phyloP scores from a whole-genome alignment of 2,797 vertebrate species.

The Scolopax rusticola region DNA sequence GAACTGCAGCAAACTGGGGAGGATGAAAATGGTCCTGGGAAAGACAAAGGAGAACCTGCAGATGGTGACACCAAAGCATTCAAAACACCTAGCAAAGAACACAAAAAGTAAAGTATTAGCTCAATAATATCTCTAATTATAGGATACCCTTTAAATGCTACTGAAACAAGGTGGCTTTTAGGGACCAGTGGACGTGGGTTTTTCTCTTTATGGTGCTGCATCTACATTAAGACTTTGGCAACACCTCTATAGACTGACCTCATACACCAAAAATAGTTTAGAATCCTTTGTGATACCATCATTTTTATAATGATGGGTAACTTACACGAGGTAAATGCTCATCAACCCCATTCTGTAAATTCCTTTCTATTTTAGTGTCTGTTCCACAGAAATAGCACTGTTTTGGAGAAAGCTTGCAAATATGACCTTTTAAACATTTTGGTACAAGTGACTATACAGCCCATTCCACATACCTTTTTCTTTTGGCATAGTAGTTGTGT shows the following conservation, averaged over 20 bases:
- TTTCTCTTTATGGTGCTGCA: neutral
- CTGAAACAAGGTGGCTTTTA: neutral
- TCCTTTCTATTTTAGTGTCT: neutral
- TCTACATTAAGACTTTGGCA: neutral
- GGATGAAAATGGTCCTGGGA: constrained; percentile 71
- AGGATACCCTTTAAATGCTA: neutral
- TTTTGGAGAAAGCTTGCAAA: neutral
- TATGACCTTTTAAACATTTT: neutral
- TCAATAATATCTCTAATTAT: neutral
- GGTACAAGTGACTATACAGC: neutral
- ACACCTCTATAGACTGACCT: neutral
- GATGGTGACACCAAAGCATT: constrained; percentile 85
- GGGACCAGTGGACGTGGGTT: neutral
- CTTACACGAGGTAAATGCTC: neutral
- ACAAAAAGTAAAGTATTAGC: constrained; percentile 84
- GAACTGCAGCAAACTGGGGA: constrained; percentile 78
- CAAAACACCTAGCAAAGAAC: constrained; percentile 81
- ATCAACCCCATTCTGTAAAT: neutral
- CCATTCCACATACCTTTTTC: neutral
- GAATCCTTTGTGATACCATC: neutral
- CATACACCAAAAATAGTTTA: neutral
- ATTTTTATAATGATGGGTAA: neutral
- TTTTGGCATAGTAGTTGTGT: neutral
- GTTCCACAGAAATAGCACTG: accelerated
- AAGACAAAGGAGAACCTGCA: constrained; percentile 75